phyloP scores from a whole-genome alignment of 2,797 vertebrate species.

The Chrosomus eos region DNA sequence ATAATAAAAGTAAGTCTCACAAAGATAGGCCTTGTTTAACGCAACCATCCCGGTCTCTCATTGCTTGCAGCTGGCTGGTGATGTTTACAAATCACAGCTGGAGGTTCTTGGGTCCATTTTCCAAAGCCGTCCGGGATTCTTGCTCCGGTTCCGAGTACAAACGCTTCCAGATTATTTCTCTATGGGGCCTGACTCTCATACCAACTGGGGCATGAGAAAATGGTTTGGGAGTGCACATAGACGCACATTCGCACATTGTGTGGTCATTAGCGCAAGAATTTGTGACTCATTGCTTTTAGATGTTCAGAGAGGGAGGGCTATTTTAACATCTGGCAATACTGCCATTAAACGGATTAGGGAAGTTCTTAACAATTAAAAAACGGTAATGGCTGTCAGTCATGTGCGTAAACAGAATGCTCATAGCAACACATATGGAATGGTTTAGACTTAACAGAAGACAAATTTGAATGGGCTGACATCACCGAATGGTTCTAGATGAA shows the following conservation, averaged over 20 bases:
- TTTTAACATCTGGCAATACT: constrained; percentile 16
- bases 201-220: constrained; percentile 47
- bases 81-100: constrained; percentile 59
- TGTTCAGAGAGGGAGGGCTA: background rate
- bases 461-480: background rate
- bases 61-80: constrained; percentile 44
- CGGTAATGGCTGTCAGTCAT: background rate
- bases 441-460: constrained; percentile 6
- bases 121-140: constrained; percentile 39
- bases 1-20: constrained; percentile 28
- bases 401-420: background rate
- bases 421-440: constrained; percentile 9
- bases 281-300: background rate
- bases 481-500: background rate
- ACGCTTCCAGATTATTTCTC: constrained; percentile 36
- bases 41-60: constrained; percentile 17
- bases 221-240: background rate
- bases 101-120: constrained; percentile 37
- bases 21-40: constrained; percentile 44
- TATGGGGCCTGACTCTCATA: constrained; percentile 34
- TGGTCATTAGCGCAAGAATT: constrained; percentile 5
- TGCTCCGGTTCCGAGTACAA: constrained; percentile 37
- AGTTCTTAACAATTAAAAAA: background rate
- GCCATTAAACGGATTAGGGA: background rate
- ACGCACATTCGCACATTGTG: background rate